Percentiles rank a stretch among this genome's conserved stretches.
These are phyloP conservation scores for Margarornis squamiger DNA, from an alignment of 2,797 vertebrate species.

Conservation along the genomic window DNA sequence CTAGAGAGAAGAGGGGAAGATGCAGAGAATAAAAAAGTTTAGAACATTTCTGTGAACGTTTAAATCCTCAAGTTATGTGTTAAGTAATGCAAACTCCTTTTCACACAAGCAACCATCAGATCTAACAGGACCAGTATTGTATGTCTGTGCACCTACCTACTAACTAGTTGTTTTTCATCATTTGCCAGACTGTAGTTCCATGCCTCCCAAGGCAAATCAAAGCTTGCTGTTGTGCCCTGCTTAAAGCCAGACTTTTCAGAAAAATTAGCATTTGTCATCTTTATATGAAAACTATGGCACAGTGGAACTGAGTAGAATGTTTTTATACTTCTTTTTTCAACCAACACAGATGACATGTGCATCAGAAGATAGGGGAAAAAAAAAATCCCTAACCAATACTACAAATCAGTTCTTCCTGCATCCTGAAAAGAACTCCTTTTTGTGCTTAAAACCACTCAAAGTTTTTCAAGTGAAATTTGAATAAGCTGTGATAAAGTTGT, in stretches of 20 bases:
- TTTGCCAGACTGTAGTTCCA: background rate
- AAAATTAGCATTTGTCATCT: background rate
- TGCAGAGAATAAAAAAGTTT: background rate
- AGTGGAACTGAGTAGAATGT: background rate
- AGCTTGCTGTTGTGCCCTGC: background rate
- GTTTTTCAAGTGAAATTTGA: background rate
- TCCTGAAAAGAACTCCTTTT: background rate
- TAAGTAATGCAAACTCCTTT: background rate
- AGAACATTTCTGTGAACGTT: background rate
- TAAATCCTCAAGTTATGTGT: background rate
- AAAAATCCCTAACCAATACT: background rate
- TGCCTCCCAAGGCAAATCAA: background rate
- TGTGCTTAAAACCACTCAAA: background rate
- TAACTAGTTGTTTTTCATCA: background rate
- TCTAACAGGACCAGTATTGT: background rate
- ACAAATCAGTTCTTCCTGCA: background rate
- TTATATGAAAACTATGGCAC: background rate
- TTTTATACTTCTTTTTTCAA: background rate
- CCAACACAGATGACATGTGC: background rate
- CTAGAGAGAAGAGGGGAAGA: background rate
- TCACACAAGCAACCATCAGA: background rate
- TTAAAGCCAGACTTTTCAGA: background rate
- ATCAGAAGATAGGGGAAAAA: background rate
- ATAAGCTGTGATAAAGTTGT: background rate
- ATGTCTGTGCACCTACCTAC: rapidly evolving